Base-by-base conservation (phyloP, 1,140 invertebrate genomes). In the Lycorma delicatula region DNA sequence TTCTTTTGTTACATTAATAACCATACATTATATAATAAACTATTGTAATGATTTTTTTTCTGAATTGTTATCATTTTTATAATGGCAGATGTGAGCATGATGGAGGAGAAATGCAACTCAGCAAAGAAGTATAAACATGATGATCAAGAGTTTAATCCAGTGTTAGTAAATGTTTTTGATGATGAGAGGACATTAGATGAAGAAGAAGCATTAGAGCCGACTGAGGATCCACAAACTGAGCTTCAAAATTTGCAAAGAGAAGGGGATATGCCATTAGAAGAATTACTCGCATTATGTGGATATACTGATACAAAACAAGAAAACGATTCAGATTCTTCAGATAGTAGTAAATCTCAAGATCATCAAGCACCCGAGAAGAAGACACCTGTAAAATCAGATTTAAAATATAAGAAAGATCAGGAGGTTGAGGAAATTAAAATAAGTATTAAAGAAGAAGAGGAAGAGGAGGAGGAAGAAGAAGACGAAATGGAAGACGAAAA, bases 141-240 rank as follows among this genome's bases (percentile, higher is more conserved):
- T 16, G 74, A 75, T 70, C 74, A 79, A 63, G 83, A 86, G 63
- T 84, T 86, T 76, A 83, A 83, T 68, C 82, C 84, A 36, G 92
- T 96, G 90, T 85, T 97, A 78, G 84, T 96, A 56, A 90, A 96
- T 83, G 93, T 96, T 75, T 96, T 92, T 77, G 93, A 97, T 75
- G 94, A 97, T 77, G 94, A 97, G 72, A 80, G 87, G 68, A 97
- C 93, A 46, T 70, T 97, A 67, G 93, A 96, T 71, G 93, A 97
- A 77, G 93, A 97, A 79, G 94, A 97, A 80, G 91, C 90, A 28
- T 75, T 96, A 70, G 91, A 91, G 68, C 86, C 87, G 61, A 81
- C 84, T 64, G 89, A 91, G 74, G 89, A 91, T 72, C 86, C 88
- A 29, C 81, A 86, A 65, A 87, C 87, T 67, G 93, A 96, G 75